Evolutionary conservation across 2,113 vertebrate genomes (phyloP), one percentile per base, ranked within the genome.

Genomic region (Cyprinodon brontotheroides): DNA sequence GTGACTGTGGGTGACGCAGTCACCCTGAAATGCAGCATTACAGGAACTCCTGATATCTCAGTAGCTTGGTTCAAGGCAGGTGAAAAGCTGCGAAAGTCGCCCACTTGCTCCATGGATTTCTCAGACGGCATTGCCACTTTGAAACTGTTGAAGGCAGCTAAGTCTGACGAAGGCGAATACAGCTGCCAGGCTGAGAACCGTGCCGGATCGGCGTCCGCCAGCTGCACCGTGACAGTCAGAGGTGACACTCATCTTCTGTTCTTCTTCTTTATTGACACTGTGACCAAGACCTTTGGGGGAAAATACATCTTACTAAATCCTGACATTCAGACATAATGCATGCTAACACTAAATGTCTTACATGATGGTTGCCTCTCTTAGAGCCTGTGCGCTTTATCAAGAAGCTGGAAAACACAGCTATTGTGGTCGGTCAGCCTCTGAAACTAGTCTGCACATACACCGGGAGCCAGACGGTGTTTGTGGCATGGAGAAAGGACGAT

Each of bases 401-500:
- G 95, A 96, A 96, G 92, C 94, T 89, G 92, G 95, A 81, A 91
- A 93, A 64, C 88, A 74, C 77, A 87, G 93, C 77, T 89, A 74
- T 80, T 7, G 43, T 80, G 69, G 73, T 84, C 65, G 81, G 89
- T 2, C 70, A 79, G 57, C 77, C 81, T 0, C 60, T 89, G 68
- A 78, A 61, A 14, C 78, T 91, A n/a, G 66, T 72, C 61, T 87
- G 77, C 71, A 61, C 61, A 1, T 89, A 84, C 47, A 11, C 93
- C 0, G 96, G 96, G 73, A 96, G 95, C 78, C 95, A 96, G 71
- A 95, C 95, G 77, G 90, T 96, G 41, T 86, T 85, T 41, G 90
- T 95, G 68, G 89, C 89, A 36, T 97, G 96, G 96, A 95, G 93
- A 79, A 96, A 95, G 88, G 96, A 97, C 78, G 94, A 95, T 36